Evolutionary conservation across 2,113 vertebrate genomes (phyloP).

Genomic region (Athene cunicularia): DNA sequence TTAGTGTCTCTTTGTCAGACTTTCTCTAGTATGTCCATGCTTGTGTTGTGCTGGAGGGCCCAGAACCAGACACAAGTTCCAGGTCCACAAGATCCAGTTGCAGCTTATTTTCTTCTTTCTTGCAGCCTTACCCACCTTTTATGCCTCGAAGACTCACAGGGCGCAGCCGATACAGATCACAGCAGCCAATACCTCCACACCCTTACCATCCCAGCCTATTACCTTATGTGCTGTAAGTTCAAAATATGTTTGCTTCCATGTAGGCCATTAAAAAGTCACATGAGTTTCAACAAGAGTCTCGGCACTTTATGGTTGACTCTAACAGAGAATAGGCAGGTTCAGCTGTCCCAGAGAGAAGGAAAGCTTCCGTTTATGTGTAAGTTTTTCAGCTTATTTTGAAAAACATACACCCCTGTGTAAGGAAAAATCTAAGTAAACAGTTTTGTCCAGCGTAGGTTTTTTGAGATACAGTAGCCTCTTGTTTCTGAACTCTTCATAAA

Average conservation of each 20-base stretch:
- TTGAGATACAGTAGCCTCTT: background rate
- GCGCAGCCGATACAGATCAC: conserved; percentile 91
- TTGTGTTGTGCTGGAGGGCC: background rate
- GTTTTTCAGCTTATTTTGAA: background rate
- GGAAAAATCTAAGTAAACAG: background rate
- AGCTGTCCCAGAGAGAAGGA: background rate
- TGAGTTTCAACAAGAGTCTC: background rate
- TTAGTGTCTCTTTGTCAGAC: background rate
- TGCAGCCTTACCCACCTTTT: conserved; percentile 92
- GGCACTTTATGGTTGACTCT: background rate
- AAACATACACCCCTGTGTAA: background rate
- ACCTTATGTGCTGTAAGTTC: conserved; percentile 94
- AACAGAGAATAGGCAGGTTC: background rate
- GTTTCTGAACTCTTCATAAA: background rate
- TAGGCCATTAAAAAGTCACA: background rate
- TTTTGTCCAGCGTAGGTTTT: background rate
- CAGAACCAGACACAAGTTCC: background rate
- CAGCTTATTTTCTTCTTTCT: conserved; percentile 42
- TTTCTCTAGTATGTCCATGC: background rate
- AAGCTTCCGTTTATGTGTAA: background rate
- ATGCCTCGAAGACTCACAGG: conserved; percentile 93
- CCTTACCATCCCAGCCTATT: conserved; percentile 95
- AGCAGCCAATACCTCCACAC: conserved; percentile 89
- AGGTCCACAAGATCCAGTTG: conserved; percentile 3
- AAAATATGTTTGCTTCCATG: conserved; percentile 28